Conservation (phyloP, 2,113 vertebrate species). For the Tachuris rubrigastra region DNA sequence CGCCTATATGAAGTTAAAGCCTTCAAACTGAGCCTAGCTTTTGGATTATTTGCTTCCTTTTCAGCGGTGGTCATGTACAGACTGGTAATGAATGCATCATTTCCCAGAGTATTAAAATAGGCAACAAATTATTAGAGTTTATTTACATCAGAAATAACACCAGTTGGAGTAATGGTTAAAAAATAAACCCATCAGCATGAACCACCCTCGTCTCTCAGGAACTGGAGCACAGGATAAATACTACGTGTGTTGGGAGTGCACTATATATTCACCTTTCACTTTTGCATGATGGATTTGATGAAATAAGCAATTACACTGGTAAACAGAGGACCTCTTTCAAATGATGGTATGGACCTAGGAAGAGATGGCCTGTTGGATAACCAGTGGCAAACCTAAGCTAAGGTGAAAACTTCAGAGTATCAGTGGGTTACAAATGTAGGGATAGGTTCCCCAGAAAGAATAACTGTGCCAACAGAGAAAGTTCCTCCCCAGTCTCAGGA, state of each 20-base stretch:
- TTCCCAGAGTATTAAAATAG: background rate
- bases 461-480: background rate
- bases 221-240: background rate
- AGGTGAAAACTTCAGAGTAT: background rate
- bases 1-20: background rate
- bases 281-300: background rate
- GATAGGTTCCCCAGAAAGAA: background rate
- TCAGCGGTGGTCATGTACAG: background rate
- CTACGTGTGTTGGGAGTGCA: accelerated
- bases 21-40: background rate
- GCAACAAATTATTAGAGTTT: background rate
- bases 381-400: background rate
- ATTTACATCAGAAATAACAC: background rate
- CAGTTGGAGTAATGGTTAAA: background rate
- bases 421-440: background rate
- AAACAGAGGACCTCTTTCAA: background rate
- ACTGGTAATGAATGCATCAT: background rate
- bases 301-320: background rate
- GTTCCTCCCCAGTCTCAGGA: background rate
- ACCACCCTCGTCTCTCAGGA: background rate
- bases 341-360: background rate
- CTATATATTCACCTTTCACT: background rate
- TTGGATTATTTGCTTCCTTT: background rate
- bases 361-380: background rate
- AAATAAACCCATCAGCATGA: background rate